phyloP scores from a whole-genome alignment of 2,113 vertebrate genomes.

The Poecile atricapillus region DNA sequence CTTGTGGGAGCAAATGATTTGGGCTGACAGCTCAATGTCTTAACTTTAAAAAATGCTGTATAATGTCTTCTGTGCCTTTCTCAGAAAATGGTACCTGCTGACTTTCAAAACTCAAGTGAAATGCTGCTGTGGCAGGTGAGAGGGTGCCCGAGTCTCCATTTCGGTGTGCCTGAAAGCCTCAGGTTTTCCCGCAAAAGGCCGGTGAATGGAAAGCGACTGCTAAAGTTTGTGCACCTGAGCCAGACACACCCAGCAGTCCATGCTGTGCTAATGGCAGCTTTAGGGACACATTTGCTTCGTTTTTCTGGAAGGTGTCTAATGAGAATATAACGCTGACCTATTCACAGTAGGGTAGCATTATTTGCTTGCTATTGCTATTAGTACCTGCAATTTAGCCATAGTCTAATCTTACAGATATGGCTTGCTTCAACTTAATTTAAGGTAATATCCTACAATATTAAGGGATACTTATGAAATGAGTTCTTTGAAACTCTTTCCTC shows the following conservation, averaged over 20 bases:
- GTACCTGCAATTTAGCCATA: neutral
- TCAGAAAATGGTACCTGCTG: neutral
- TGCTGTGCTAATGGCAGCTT: neutral
- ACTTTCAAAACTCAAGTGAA: neutral
- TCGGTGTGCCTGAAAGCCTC: rapidly evolving
- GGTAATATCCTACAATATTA: neutral
- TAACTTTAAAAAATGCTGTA: neutral
- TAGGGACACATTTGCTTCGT: neutral
- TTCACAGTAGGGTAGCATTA: neutral
- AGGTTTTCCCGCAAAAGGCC: neutral
- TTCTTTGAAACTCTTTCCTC: constrained; percentile 21
- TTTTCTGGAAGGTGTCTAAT: neutral
- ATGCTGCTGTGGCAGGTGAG: neutral
- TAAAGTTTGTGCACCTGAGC: neutral
- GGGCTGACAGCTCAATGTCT: neutral
- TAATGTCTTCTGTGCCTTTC: neutral
- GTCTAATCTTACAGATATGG: neutral
- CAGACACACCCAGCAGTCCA: neutral
- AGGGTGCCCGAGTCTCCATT: neutral
- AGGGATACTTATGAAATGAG: neutral
- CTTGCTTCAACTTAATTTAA: constrained; percentile 19
- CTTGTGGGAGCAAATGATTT: neutral
- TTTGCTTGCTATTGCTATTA: neutral
- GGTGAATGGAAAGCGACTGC: neutral
- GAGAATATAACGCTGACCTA: neutral